Evolutionary conservation across 2,797 vertebrate genomes (phyloP).

Genomic region (Oceanodroma leucorhoa): DNA sequence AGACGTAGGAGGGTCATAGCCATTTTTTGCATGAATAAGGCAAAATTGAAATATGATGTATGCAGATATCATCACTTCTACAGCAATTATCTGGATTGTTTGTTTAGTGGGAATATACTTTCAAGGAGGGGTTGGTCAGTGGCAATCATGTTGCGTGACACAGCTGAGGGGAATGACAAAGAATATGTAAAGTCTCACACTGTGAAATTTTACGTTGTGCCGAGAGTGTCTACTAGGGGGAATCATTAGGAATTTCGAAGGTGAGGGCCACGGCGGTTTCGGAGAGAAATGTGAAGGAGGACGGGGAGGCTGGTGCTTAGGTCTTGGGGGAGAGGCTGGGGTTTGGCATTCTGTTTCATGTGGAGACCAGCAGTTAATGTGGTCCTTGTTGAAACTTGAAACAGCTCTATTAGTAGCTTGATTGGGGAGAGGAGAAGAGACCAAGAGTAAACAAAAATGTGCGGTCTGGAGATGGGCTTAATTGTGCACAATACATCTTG

Average conservation of each 20-base stretch:
- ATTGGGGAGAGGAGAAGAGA: constrained; percentile 60
- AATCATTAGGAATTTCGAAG: neutral
- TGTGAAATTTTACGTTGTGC: neutral
- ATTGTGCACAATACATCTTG: constrained; percentile 68
- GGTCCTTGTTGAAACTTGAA: constrained; percentile 73
- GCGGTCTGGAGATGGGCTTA: constrained; percentile 66
- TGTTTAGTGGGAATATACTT: constrained; percentile 53
- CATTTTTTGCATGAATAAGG: constrained; percentile 51
- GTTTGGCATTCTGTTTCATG: constrained; percentile 58
- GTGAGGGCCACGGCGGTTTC: neutral
- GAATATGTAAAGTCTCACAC: neutral
- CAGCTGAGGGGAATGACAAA: neutral
- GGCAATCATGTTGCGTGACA: neutral
- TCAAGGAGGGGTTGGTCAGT: constrained; percentile 27
- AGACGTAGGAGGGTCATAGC: constrained; percentile 37
- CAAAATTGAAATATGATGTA: constrained; percentile 57
- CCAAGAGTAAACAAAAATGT: constrained; percentile 72
- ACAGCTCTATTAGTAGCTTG: constrained; percentile 74
- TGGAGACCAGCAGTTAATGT: constrained; percentile 56
- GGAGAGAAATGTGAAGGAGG: constrained; percentile 26
- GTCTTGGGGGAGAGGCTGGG: constrained; percentile 25
- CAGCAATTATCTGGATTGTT: constrained; percentile 38
- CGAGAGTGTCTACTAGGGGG: neutral
- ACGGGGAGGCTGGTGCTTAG: neutral
- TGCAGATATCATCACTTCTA: constrained; percentile 57